These are phyloP conservation scores for Tamias sibiricus DNA, from an alignment of 2,113 vertebrate genomes.

Conservation along the genomic window DNA sequence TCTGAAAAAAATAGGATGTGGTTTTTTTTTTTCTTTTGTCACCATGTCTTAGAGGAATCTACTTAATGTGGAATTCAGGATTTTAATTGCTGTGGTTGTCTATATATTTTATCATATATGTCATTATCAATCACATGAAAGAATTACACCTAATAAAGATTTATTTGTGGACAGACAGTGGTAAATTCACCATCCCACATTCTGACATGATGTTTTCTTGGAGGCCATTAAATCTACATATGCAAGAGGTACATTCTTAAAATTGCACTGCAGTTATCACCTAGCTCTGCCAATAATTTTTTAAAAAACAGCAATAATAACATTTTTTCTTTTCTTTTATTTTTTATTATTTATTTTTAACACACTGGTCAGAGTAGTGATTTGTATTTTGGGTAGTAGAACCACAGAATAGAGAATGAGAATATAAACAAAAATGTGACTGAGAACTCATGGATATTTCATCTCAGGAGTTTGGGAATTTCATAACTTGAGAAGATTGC, in stretches of 20 bases:
- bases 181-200: neutral
- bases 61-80: neutral
- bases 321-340: too few species aligned
- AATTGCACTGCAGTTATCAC: neutral
- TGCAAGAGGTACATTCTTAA: neutral
- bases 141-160: neutral
- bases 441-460: too few species aligned
- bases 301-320: neutral
- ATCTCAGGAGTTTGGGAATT: too few species aligned
- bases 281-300: neutral
- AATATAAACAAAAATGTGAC: too few species aligned
- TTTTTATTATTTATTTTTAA: too few species aligned
- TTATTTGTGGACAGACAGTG: slow-evolving; percentile 20
- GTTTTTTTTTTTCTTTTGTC: slow-evolving; percentile 59
- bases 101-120: neutral
- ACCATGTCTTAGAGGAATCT: neutral
- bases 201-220: neutral
- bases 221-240: neutral
- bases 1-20: neutral
- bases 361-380: too few species aligned
- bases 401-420: too few species aligned
- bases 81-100: slow-evolving; percentile 43
- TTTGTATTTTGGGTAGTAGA: too few species aligned
- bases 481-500: too few species aligned
- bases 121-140: neutral